These are phyloP conservation scores for Salmo trutta DNA, from an alignment of 2,797 vertebrate species.

Conservation along the genomic window DNA sequence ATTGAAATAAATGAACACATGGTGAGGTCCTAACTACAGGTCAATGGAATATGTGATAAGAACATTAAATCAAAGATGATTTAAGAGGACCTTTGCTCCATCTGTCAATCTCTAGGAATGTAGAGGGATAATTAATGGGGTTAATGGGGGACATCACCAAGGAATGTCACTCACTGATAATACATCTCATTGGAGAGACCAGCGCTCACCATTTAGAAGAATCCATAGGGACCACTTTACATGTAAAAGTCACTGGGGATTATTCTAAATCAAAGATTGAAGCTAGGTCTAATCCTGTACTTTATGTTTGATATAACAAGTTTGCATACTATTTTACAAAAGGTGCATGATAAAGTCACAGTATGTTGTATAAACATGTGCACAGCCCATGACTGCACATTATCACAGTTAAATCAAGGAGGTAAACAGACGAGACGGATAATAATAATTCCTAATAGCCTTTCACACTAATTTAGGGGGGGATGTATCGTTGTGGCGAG, in stretches of 20 bases:
- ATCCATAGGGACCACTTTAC: background rate
- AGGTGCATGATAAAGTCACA: background rate
- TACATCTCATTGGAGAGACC: too few species aligned
- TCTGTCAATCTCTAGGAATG: background rate
- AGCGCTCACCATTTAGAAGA: background rate
- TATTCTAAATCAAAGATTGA: background rate
- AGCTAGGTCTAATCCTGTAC: background rate
- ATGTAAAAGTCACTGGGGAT: background rate
- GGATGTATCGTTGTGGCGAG: slow-evolving; percentile 47
- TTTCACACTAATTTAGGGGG: slow-evolving; percentile 38
- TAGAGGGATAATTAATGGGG: background rate
- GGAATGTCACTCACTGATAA: background rate
- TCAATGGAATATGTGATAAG: background rate
- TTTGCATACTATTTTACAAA: background rate
- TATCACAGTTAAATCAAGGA: background rate
- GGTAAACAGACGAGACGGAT: slow-evolving; percentile 8
- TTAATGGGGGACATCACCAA: background rate
- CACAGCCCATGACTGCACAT: slow-evolving; percentile 12
- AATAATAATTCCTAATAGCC: slow-evolving; percentile 3
- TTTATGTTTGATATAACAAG: background rate
- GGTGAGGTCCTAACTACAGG: background rate
- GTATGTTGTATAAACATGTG: background rate
- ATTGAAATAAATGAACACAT: background rate
- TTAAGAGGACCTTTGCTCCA: background rate
- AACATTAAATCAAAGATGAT: background rate